Evolutionary conservation across 2,113 vertebrate genomes (phyloP).

Genomic region (Cervus canadensis): DNA sequence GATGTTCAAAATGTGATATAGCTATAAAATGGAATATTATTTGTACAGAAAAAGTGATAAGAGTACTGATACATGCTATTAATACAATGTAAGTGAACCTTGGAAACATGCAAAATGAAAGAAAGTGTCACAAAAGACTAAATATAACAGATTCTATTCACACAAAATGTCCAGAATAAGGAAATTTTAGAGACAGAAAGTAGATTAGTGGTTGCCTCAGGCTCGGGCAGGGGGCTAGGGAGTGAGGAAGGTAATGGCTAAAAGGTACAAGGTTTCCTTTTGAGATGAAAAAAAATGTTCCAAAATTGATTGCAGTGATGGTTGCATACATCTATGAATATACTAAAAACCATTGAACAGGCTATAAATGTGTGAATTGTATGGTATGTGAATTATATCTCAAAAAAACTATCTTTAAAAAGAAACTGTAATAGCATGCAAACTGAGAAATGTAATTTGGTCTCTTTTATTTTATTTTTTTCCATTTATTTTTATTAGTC

Average conservation of each 20-base stretch:
- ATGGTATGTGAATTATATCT: neutral
- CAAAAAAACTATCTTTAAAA: neutral
- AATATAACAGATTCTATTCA: neutral
- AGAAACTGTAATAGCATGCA: neutral
- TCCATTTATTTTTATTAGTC: no score
- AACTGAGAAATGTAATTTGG: neutral
- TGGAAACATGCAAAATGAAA: neutral
- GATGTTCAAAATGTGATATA: neutral
- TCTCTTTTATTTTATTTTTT: neutral
- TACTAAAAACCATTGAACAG: neutral
- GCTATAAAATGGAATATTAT: neutral
- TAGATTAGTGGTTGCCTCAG: neutral
- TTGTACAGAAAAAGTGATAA: neutral
- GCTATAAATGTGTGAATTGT: neutral
- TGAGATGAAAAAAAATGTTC: neutral
- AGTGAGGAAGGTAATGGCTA: neutral
- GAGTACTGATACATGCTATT: neutral
- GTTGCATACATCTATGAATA: neutral
- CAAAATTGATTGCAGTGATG: neutral
- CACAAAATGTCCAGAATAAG: neutral
- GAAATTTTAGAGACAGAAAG: neutral
- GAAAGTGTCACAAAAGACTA: neutral
- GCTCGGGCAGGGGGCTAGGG: neutral
- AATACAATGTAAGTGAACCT: neutral
- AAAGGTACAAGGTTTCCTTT: neutral